Percentiles rank a stretch among this genome's conserved stretches.
phyloP scores from a whole-genome alignment of 2,888 invertebrate genomes.

The Balanococcus diminutus region DNA sequence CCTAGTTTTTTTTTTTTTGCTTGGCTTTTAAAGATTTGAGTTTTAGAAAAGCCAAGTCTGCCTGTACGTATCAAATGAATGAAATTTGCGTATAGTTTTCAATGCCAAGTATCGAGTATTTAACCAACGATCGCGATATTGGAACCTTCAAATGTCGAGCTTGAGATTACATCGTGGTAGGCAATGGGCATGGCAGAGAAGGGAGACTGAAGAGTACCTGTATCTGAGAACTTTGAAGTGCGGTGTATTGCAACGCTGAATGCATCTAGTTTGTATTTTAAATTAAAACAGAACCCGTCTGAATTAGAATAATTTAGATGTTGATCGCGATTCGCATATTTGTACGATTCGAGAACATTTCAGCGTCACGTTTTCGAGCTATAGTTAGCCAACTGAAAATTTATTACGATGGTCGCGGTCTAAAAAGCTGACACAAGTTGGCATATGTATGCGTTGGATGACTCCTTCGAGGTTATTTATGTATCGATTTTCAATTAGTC shows the following conservation, averaged over 20 bases:
- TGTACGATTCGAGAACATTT: background rate
- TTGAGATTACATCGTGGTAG: background rate
- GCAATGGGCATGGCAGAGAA: background rate
- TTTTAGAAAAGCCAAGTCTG: background rate
- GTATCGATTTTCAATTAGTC: background rate
- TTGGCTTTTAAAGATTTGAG: background rate
- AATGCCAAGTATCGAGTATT: background rate
- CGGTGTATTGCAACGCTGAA: background rate
- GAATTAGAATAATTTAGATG: background rate
- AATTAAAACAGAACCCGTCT: background rate
- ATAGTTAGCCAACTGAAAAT: slow-evolving; percentile 20
- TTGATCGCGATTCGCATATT: background rate
- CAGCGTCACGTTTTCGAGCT: background rate
- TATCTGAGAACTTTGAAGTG: too few species aligned
- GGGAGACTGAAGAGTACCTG: background rate
- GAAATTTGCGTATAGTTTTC: background rate
- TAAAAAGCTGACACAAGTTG: slow-evolving; percentile 9
- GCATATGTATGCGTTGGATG: background rate
- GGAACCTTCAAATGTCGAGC: background rate
- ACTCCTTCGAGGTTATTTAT: background rate
- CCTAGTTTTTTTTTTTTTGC: too few species aligned
- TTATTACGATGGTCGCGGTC: slow-evolving; percentile 27
- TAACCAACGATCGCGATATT: background rate
- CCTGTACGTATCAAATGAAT: background rate
- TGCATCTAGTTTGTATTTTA: background rate